These are phyloP conservation scores for Junonia oenone DNA, from an alignment of 2,888 invertebrate species.

Conservation along the genomic window DNA sequence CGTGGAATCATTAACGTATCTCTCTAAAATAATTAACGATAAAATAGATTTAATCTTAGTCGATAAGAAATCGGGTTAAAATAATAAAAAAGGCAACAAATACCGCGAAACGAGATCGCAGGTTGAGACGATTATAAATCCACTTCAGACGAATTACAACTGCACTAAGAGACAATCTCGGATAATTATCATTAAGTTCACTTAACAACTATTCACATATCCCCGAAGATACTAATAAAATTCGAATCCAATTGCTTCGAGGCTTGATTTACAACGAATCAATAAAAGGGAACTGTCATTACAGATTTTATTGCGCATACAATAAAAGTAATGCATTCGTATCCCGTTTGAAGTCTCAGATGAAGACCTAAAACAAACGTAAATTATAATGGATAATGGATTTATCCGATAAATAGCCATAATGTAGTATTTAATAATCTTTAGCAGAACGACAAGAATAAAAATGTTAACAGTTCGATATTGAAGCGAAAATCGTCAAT, in stretches of 20 bases:
- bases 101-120: constrained; percentile 1
- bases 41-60: background rate
- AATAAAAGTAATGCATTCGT: constrained; percentile 72
- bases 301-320: constrained; percentile 69
- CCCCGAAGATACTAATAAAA: constrained; percentile 67
- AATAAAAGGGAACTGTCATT: constrained; percentile 75
- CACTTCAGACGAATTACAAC: constrained; percentile 23
- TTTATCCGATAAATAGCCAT: background rate
- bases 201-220: constrained; percentile 61
- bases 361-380: constrained; percentile 25
- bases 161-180: constrained; percentile 31
- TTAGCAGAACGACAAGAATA: background rate
- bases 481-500: background rate
- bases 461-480: background rate
- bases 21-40: background rate
- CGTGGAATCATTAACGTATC: background rate
- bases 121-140: constrained; percentile 15
- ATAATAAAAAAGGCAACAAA: background rate
- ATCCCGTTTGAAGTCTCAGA: constrained; percentile 40
- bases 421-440: background rate
- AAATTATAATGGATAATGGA: constrained; percentile 17
- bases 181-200: constrained; percentile 55
- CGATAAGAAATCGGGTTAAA: background rate
- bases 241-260: constrained; percentile 71
- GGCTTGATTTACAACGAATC: constrained; percentile 75